Base-by-base conservation (phyloP, 2,888 invertebrate species). In the Phyto melanocephala region DNA sequence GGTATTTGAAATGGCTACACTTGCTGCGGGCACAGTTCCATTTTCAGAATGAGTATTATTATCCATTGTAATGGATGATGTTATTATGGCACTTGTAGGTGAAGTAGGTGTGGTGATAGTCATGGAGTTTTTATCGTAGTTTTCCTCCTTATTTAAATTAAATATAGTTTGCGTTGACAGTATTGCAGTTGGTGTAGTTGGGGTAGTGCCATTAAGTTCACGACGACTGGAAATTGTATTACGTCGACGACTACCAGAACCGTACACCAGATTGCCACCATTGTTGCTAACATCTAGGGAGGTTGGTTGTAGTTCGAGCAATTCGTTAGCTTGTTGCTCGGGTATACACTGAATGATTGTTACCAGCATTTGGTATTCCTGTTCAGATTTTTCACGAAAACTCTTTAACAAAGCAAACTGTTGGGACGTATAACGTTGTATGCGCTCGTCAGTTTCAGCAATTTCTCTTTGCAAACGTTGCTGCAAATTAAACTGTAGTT, bases 381-480 rank as follows among this genome's bases (percentile, higher is more conserved):
- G 94, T 87, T 95, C 94, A 84, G 95, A 94, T 88, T 93, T 93
- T 89, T 95, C 95, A 87, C 94, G 94, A 90, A 94, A 94, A 84
- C 93, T 93, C 88, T 96, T 95, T 86, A 96, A 93, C 85, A 94
- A 92, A 80, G 94, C 93, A 92, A 95, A 95, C 88, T 96, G 95
- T 88, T 94, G 94, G 87, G 95, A 95, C 84, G 94, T 94, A 91
- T 93, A 96, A 80, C 93, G 93, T 87, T 95, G 93, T 80, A 97
- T 95, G 85, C 94, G 93, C 86, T 95, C 95, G 87, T 96, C 96
- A 58, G 95, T 94, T 1, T 93, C 93, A 56, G 93, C 92, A 67
- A 95, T 93, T 91, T 96, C 95, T 58, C 93, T 92, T 88, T 95
- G 94, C 68, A 96, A 91, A 60, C 93, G 94, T 85, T 94, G 93